Evolutionary conservation across 2,888 invertebrate genomes (phyloP).

Genomic region (Meganola albula): DNA sequence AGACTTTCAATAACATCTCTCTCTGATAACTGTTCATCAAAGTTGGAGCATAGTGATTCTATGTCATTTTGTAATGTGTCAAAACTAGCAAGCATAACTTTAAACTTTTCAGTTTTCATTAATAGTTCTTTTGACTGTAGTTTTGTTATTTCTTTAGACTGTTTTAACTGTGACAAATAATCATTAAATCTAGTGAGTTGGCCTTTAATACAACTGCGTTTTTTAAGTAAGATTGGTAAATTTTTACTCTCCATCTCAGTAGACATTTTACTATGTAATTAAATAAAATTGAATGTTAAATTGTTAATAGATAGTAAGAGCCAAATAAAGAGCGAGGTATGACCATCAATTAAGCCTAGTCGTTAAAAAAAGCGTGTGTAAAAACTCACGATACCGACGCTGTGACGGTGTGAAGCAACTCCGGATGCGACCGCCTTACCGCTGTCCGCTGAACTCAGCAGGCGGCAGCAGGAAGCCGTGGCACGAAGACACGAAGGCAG

Average conservation of each 20-base stretch:
- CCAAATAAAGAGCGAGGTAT: too few relatives aligned
- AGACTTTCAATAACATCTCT: neutral
- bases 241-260: neutral
- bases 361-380: too few relatives aligned
- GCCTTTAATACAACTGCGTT: neutral
- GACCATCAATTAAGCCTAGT: too few relatives aligned
- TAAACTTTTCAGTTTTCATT: neutral
- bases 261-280: too few relatives aligned
- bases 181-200: neutral
- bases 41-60: neutral
- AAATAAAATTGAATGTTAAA: too few relatives aligned
- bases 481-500: too few relatives aligned
- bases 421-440: too few relatives aligned
- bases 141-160: neutral
- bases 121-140: neutral
- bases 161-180: neutral
- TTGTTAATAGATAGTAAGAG: too few relatives aligned
- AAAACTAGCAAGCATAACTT: neutral
- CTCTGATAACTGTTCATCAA: neutral
- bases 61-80: neutral
- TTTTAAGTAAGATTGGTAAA: neutral
- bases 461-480: too few relatives aligned
- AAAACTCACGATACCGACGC: too few relatives aligned
- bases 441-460: too few relatives aligned
- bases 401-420: too few relatives aligned